Evolutionary conservation across 2,113 vertebrate species (phyloP).

Genomic region (Paratilapia polleni): DNA sequence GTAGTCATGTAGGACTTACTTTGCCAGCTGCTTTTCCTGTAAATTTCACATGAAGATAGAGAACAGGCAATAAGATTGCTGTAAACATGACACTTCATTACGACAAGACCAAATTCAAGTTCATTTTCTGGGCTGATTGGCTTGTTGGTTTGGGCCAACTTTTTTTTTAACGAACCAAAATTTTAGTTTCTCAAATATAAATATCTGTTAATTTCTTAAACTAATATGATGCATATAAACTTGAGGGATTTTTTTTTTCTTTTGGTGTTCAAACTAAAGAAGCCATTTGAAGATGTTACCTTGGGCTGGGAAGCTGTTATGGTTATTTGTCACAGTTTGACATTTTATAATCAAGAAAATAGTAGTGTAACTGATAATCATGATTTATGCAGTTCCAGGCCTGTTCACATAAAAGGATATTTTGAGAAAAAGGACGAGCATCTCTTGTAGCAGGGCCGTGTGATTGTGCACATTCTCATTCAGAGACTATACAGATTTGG

Average conservation of each 20-base stretch:
- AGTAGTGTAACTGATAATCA: not conserved
- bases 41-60: not conserved
- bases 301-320: not conserved
- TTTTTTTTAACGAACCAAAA: not conserved
- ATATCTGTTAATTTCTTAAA: not conserved
- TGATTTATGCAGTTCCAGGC: not conserved
- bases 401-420: not conserved
- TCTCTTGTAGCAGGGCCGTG: not conserved
- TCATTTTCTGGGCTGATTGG: not conserved
- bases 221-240: not conserved
- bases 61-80: not conserved
- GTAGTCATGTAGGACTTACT: conserved; percentile 8
- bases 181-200: not conserved
- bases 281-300: not conserved
- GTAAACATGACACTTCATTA: not conserved
- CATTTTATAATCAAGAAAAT: not conserved
- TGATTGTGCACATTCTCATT: not conserved
- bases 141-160: not conserved
- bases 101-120: not conserved
- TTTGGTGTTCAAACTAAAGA: not conserved
- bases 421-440: not conserved
- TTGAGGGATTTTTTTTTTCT: too few relatives aligned
- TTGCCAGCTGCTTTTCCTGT: not conserved
- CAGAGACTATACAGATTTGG: conserved; percentile 7
- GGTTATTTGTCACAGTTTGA: not conserved